These are phyloP conservation scores for Oligia fasciuncula DNA, from an alignment of 2,888 invertebrate genomes.

Conservation along the genomic window DNA sequence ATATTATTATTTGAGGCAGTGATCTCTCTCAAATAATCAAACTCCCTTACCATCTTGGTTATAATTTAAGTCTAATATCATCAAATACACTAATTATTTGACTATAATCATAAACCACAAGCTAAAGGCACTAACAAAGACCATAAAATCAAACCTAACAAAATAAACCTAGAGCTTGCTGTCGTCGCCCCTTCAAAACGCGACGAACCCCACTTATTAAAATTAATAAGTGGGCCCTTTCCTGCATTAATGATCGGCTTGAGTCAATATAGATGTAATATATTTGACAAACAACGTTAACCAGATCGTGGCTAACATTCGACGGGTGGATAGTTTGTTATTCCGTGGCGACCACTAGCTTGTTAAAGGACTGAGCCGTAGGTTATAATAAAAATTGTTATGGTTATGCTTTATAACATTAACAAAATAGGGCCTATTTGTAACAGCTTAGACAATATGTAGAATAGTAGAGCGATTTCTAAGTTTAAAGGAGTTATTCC, in stretches of 20 bases:
- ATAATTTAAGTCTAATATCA: neutral
- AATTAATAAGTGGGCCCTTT: slow-evolving; percentile 89
- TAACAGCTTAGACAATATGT: too few species aligned
- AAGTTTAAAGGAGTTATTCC: neutral
- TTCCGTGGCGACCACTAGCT: slow-evolving; percentile 41
- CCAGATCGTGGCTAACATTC: slow-evolving; percentile 73
- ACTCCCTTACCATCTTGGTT: neutral
- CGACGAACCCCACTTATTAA: slow-evolving; percentile 88
- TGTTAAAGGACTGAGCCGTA: neutral
- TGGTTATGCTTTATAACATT: neutral
- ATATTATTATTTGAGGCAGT: neutral
- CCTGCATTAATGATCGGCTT: slow-evolving; percentile 88
- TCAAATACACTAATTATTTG: slow-evolving; percentile 36
- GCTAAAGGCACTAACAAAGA: slow-evolving; percentile 63
- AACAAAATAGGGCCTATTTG: neutral
- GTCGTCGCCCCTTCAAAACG: slow-evolving; percentile 81
- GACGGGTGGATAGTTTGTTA: slow-evolving; percentile 57
- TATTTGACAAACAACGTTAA: slow-evolving; percentile 87
- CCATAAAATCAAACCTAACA: slow-evolving; percentile 88
- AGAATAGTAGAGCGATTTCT: neutral
- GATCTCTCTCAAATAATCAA: neutral
- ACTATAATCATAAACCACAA: slow-evolving; percentile 48
- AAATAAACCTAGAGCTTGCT: slow-evolving; percentile 79
- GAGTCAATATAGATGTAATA: slow-evolving; percentile 89
- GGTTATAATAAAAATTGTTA: neutral